These are phyloP conservation scores for Alligator sinensis DNA, from an alignment of 2,113 vertebrate genomes.

Conservation along the genomic window DNA sequence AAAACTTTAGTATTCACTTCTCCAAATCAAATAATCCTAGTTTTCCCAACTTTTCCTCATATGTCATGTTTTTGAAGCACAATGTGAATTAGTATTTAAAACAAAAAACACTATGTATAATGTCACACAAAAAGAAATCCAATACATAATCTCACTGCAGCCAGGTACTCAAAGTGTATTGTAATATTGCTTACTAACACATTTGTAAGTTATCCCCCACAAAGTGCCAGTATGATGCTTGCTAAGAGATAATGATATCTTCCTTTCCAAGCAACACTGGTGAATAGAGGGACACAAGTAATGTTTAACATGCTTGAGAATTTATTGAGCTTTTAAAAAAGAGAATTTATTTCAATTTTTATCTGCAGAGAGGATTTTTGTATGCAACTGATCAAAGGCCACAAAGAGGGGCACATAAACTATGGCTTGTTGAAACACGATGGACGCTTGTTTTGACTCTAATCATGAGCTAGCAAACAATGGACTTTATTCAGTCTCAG, in stretches of 20 bases:
- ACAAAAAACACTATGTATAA: background rate
- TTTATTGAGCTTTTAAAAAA: slow-evolving; percentile 2
- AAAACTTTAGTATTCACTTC: too few species aligned
- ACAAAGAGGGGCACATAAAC: background rate
- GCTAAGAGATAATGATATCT: background rate
- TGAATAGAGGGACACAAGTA: background rate
- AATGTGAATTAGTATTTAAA: background rate
- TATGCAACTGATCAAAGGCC: background rate
- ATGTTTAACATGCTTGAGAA: background rate
- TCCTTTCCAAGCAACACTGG: background rate
- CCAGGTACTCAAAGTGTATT: background rate
- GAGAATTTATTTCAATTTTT: background rate
- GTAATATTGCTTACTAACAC: background rate
- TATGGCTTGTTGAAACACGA: background rate
- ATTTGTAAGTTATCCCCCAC: background rate
- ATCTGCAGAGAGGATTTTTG: background rate
- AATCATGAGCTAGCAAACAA: background rate
- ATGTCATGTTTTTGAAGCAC: too few species aligned
- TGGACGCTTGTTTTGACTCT: background rate
- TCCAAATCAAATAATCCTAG: too few species aligned
- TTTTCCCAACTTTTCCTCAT: too few species aligned
- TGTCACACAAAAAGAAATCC: background rate
- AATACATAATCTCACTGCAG: background rate
- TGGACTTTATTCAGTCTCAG: background rate
- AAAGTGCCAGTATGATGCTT: background rate